Conservation (phyloP, 2,888 invertebrate genomes). For the Tenthredo amoena region DNA sequence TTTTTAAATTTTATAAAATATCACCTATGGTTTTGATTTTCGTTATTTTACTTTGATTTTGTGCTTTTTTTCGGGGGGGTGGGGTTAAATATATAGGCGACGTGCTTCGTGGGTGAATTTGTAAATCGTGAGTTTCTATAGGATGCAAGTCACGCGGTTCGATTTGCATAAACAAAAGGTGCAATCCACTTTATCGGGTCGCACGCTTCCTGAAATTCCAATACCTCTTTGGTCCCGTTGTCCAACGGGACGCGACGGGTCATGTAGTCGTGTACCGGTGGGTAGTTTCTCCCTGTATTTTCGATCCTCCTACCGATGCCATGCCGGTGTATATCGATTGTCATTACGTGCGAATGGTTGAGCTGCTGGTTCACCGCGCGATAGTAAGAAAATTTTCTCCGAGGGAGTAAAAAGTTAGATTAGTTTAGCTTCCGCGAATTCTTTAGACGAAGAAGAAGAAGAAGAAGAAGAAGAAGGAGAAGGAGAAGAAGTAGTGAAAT, state of each 20-base stretch:
- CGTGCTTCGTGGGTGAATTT: conserved; percentile 13
- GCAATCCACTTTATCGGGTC: conserved; percentile 69
- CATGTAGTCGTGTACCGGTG: not conserved
- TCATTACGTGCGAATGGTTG: conserved; percentile 18
- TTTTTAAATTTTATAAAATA: not conserved
- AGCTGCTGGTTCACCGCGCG: not conserved
- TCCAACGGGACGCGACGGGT: not conserved
- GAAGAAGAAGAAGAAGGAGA: not conserved
- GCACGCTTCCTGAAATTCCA: conserved; percentile 57
- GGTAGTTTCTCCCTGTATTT: not conserved
- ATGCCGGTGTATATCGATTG: not conserved
- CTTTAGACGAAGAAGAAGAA: not conserved
- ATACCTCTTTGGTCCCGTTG: not conserved
- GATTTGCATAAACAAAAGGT: conserved; percentile 71
- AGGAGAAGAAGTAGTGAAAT: not conserved
- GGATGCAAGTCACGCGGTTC: conserved; percentile 51
- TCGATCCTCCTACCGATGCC: not conserved
- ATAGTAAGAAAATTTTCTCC: not conserved
- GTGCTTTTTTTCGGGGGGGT: not conserved
- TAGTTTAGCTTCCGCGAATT: conserved; percentile 24
- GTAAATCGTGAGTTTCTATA: conserved; percentile 7
- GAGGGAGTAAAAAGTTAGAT: conserved; percentile 16
- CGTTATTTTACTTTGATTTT: not conserved
- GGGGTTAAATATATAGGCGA: not conserved
- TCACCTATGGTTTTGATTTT: not conserved